A percentile compares a stretch with the other conserved stretches of the same genome.
These are phyloP conservation scores for Tangachromis dhanisi DNA, from an alignment of 2,113 vertebrate species.

Conservation along the genomic window DNA sequence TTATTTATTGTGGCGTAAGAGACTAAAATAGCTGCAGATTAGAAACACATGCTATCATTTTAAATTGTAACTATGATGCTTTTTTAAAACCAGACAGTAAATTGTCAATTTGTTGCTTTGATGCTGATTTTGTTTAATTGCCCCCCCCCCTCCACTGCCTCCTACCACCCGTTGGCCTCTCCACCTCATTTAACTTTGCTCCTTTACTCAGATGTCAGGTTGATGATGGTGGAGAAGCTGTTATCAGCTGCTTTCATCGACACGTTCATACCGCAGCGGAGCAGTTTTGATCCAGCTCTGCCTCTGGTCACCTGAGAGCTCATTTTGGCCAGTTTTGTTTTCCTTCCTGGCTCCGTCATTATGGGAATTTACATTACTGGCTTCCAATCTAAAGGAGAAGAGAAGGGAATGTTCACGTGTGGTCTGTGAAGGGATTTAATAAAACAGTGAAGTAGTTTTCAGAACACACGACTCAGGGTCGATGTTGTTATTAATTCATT, in stretches of 20 bases:
- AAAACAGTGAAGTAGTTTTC: rapidly evolving
- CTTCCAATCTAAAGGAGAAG: neutral
- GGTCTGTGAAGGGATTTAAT: neutral
- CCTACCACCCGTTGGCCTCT: neutral
- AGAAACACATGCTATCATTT: neutral
- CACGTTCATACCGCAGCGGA: neutral
- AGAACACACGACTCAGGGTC: neutral
- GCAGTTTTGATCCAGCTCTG: neutral
- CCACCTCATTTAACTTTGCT: neutral
- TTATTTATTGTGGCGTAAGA: neutral
- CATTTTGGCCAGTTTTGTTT: neutral
- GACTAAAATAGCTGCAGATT: neutral
- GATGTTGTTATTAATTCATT: neutral
- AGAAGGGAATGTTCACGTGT: neutral
- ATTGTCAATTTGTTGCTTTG: neutral
- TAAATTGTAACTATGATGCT: neutral
- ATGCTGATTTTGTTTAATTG: neutral
- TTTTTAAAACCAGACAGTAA: neutral
- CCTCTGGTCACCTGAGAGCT: constrained; percentile 4
- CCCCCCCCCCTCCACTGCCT: neutral
- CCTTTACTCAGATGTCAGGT: neutral
- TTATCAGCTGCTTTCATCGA: neutral
- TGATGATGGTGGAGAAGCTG: neutral
- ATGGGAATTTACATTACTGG: neutral
- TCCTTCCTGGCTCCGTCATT: neutral